Base-by-base conservation (phyloP, 2,888 invertebrate genomes). In the Byasa hedistus region DNA sequence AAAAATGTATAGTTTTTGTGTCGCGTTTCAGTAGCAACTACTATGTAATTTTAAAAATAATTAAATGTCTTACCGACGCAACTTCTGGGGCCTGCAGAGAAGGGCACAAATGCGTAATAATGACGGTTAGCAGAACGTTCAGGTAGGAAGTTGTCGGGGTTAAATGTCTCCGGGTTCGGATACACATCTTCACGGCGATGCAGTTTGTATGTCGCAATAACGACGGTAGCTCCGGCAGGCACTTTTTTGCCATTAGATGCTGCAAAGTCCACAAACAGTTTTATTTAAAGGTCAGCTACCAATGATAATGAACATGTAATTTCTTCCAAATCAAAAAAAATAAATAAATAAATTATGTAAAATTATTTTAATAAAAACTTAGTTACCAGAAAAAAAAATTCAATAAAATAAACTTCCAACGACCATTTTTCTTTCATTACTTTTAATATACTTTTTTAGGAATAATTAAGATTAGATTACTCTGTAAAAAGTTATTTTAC, bases 61-160 rank as follows among this genome's bases (percentile, higher is more conserved):
- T 57, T 15, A 21, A 62, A 52, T 23, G 61, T n/a, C 94, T 90
- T 76, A 95, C 95, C 95, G 69, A 96, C 95, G 80, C 95, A 96
- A 87, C 95, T 95, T 76, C 96, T 94, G 7, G 96, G 96, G 52
- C 96, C 96, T 69, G 96, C 96, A 61, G 96, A 96, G 92, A 96
- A 96, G 17, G 96, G 96, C 63, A 96, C 94, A 77, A 94, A 96
- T 5, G 96, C 94, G 80, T 96, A 96, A 79, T 96, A 96, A 79
- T 97, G 96, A 69, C 97, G 93, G 74, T 94, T 94, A 60, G 95
- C 94, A 69, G 94, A 95, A 72, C 93, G 94, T 78, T 97, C 97
- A 0, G 96, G 95, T 70, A 96, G 90, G 92, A 97, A 97, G 81
- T 97, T 95, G 83, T 97, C 97, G 1, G 97, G 97, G 87, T 97